Base-by-base conservation (phyloP, 2,113 vertebrate species). In the Podarcis cretensis region DNA sequence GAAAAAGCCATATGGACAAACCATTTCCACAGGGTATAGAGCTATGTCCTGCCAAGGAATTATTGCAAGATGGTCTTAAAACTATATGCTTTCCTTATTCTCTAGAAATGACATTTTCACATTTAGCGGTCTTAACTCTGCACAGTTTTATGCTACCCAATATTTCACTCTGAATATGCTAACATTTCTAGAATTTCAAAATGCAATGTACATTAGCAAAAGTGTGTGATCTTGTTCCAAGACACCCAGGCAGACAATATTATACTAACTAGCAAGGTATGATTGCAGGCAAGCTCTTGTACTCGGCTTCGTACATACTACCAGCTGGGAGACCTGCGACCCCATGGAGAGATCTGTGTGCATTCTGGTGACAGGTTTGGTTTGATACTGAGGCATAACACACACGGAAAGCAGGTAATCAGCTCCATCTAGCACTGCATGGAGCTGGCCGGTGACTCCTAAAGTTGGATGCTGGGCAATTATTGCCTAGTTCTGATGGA, bases 1-100 rank as follows among this genome's bases (percentile, higher is more conserved):
- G 76, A 48, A 78, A 86, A 78, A 68, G 30, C 59, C 59, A 68
- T 48, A 66, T 78, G 63, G 75, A 78, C 35, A 48, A 68, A 69
- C 16, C 13, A 71, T 84, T 71, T 71, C 82, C 77, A 69, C 25
- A 13, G 63, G 27, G 59, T 48, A 32, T 68, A 48, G 40, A 69
- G 21, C 20, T 80, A 79, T 80, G 77, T 87, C 20, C n/a, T 87
- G 37, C 40, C 75, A 87, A 86, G 63, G 12, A 87, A 80, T 69
- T 23, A 80, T 80, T 87, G 13, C 65, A 80, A 69, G 54, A 80
- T 87, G 85, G 85, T 79, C 75, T 63, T 74, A 27, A 74, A 84
- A 74, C 37, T 84, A 25, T 57, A 59, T 35, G 37, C 25, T 69
- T 83, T 35, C 23, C n/a, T 84, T 82, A 66, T 32, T 66, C 23